Percentiles rank a stretch among this genome's conserved stretches.
Evolutionary conservation across 2,888 invertebrate genomes (phyloP).

Genomic region (Dilophus febrilis): DNA sequence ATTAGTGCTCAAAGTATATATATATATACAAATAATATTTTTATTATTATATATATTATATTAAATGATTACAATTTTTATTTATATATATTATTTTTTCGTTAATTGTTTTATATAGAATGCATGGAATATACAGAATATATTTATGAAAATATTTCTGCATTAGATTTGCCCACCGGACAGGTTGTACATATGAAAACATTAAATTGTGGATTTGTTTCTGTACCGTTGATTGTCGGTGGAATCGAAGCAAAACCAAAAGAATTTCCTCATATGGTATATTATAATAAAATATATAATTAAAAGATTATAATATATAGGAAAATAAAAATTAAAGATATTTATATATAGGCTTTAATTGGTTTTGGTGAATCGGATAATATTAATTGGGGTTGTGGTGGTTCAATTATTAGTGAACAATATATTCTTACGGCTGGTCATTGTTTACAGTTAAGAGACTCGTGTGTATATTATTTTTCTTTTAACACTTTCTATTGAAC

Average conservation of each 20-base stretch:
- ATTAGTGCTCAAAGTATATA: not conserved
- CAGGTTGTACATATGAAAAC: too few species aligned
- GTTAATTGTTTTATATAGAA: too few species aligned
- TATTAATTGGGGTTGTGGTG: slow-evolving; percentile 32
- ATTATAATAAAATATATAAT: too few species aligned
- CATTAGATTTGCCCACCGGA: too few species aligned
- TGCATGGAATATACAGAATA: too few species aligned
- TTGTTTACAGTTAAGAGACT: slow-evolving; percentile 19
- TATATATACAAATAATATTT: too few species aligned
- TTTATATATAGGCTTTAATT: slow-evolving; percentile 6
- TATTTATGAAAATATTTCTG: too few species aligned
- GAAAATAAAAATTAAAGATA: too few species aligned
- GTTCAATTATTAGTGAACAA: slow-evolving; percentile 32
- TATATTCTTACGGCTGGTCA: slow-evolving; percentile 40
- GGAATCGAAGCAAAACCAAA: not conserved
- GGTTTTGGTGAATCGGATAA: slow-evolving; percentile 5
- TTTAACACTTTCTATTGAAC: too few species aligned
- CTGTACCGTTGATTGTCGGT: slow-evolving; percentile 10
- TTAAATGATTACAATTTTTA: too few species aligned
- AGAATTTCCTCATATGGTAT: slow-evolving; percentile 6
- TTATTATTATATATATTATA: not conserved
- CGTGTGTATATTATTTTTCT: not conserved
- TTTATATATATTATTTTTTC: not conserved
- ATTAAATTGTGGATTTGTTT: not conserved
- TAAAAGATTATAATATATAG: too few species aligned